These are phyloP conservation scores for Myotis yumanensis DNA, from an alignment of 2,113 vertebrate genomes.

Conservation along the genomic window DNA sequence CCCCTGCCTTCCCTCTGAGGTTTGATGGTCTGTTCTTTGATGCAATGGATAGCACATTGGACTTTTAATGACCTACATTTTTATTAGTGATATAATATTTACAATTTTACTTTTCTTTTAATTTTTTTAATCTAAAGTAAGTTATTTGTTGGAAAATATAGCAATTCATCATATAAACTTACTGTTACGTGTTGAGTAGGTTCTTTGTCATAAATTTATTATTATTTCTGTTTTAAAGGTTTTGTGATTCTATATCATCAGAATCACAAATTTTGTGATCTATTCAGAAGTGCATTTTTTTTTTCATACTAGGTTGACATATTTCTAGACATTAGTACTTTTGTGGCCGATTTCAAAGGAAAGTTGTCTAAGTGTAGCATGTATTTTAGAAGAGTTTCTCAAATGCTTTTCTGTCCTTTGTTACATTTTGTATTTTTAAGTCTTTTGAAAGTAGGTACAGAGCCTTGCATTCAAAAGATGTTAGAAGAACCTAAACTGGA, in stretches of 20 bases:
- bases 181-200: background rate
- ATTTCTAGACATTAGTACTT: conserved; percentile 58
- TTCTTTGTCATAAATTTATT: conserved; percentile 18
- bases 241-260: background rate
- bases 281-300: background rate
- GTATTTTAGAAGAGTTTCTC: conserved; percentile 67
- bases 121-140: background rate
- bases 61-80: background rate
- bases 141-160: background rate
- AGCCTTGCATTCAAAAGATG: conserved; percentile 69
- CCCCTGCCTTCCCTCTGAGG: too few species aligned
- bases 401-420: conserved; percentile 73
- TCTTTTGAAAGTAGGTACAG: conserved; percentile 65
- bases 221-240: conserved; percentile 39
- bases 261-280: conserved; percentile 33
- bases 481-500: conserved; percentile 64
- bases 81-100: background rate
- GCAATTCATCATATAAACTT: background rate
- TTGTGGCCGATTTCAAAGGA: conserved; percentile 67
- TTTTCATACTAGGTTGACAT: conserved; percentile 12
- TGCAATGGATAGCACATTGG: too few species aligned
- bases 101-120: background rate
- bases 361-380: conserved; percentile 63
- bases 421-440: conserved; percentile 70
- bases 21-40: too few species aligned